Conservation (phyloP, 2,113 vertebrate species). For the Apodemus speciosus region DNA sequence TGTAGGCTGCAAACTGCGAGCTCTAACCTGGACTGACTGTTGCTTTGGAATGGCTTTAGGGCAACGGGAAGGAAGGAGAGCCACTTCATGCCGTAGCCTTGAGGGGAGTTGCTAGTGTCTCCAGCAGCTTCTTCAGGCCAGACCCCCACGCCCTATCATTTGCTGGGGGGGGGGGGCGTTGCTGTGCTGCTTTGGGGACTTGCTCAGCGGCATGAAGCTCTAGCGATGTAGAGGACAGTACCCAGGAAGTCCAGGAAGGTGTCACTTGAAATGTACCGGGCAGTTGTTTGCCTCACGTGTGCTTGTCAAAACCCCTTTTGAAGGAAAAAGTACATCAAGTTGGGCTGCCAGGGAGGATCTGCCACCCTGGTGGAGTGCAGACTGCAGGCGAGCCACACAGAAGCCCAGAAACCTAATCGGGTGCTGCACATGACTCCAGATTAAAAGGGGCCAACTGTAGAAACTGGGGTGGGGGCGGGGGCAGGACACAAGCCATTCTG, state of each 20-base stretch:
- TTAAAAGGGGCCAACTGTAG: constrained; percentile 61
- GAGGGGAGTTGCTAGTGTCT: background rate
- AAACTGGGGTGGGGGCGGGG: background rate
- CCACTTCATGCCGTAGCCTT: background rate
- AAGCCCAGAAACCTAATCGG: constrained; percentile 61
- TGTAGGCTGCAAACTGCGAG: background rate
- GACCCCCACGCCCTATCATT: background rate
- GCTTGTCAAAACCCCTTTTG: background rate
- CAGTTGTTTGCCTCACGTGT: background rate
- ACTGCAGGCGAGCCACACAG: constrained; percentile 14
- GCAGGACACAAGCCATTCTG: constrained; percentile 26
- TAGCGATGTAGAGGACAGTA: background rate
- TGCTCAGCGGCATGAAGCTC: background rate
- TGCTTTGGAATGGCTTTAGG: background rate
- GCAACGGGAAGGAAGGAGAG: background rate
- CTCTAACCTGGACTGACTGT: background rate
- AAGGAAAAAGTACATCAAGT: background rate
- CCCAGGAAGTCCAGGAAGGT: background rate
- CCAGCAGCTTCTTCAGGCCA: background rate
- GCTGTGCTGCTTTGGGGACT: background rate
- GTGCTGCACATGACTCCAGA: constrained; percentile 57
- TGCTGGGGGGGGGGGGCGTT: background rate
- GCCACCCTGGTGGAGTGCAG: background rate
- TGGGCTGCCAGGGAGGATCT: background rate
- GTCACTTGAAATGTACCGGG: background rate